phyloP scores from a whole-genome alignment of 2,888 invertebrate genomes.

The Conops quadrifasciatus region DNA sequence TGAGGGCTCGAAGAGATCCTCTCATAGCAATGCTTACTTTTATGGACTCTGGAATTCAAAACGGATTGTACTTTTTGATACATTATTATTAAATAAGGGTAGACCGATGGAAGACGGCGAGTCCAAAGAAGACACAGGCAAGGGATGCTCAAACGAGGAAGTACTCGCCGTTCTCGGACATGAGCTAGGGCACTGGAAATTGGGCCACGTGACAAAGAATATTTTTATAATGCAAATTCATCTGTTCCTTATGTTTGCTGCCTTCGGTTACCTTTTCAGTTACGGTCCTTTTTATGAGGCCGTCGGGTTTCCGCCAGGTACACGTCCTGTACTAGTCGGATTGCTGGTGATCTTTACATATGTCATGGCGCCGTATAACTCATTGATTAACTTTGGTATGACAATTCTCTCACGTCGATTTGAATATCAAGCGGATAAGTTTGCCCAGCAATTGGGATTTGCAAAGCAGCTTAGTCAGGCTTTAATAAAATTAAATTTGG shows the following conservation, averaged over 20 bases:
- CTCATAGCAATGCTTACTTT: slow-evolving; percentile 98
- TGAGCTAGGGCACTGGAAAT: slow-evolving; percentile 97
- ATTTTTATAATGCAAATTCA: slow-evolving; percentile 84
- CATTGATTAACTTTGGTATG: slow-evolving; percentile 83
- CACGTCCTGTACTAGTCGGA: slow-evolving; percentile 90
- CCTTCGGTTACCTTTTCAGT: slow-evolving; percentile 74
- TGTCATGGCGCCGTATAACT: slow-evolving; percentile 92
- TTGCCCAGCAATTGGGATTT: slow-evolving; percentile 84
- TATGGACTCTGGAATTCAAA: slow-evolving; percentile 97
- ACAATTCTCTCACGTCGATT: slow-evolving; percentile 85
- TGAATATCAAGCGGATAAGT: slow-evolving; percentile 97
- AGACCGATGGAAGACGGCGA: slow-evolving; percentile 61
- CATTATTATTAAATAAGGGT: slow-evolving; percentile 82
- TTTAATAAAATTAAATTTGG: slow-evolving; percentile 90
- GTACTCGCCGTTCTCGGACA: slow-evolving; percentile 95
- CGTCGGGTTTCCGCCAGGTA: slow-evolving; percentile 82
- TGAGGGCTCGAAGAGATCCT: slow-evolving; percentile 95
- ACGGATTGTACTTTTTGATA: slow-evolving; percentile 97
- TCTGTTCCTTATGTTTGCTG: slow-evolving; percentile 72
- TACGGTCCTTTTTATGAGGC: slow-evolving; percentile 82
- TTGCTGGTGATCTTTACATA: slow-evolving; percentile 88
- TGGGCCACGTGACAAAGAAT: slow-evolving; percentile 87
- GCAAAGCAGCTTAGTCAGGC: slow-evolving; percentile 80
- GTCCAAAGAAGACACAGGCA: slow-evolving; percentile 59
- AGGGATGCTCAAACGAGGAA: slow-evolving; percentile 88